phyloP scores from a whole-genome alignment of 2,888 invertebrate species.

The Bugulina stolonifera region DNA sequence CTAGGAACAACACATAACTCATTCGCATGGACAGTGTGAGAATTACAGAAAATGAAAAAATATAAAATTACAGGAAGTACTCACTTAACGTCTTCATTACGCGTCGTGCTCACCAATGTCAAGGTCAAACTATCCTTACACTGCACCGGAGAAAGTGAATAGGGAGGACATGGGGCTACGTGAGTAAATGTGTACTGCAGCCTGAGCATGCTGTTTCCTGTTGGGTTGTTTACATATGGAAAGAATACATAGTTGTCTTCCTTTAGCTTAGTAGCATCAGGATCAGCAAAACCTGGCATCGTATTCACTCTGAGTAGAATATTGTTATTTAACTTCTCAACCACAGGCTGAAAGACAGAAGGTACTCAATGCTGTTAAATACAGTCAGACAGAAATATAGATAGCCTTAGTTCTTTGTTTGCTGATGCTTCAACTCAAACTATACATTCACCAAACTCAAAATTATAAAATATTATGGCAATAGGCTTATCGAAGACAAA shows the following conservation, averaged over 20 bases:
- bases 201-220: neutral
- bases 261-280: neutral
- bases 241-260: conserved; percentile 19
- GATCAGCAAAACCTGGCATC: neutral
- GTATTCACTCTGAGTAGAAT: neutral
- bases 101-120: neutral
- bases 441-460: too few species aligned
- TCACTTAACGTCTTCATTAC: neutral
- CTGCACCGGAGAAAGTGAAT: neutral
- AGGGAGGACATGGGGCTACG: neutral
- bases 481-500: too few species aligned
- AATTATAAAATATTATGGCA: too few species aligned
- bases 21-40: too few species aligned
- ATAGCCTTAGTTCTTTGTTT: too few species aligned
- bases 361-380: too few species aligned
- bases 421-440: too few species aligned
- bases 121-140: neutral
- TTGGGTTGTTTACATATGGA: conserved; percentile 1
- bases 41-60: too few species aligned
- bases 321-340: neutral
- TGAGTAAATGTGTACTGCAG: neutral
- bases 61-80: too few species aligned
- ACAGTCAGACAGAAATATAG: too few species aligned
- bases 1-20: too few species aligned
- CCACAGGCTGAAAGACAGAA: neutral